Conservation (phyloP, 2,113 vertebrate species). For the Labeo catla region DNA sequence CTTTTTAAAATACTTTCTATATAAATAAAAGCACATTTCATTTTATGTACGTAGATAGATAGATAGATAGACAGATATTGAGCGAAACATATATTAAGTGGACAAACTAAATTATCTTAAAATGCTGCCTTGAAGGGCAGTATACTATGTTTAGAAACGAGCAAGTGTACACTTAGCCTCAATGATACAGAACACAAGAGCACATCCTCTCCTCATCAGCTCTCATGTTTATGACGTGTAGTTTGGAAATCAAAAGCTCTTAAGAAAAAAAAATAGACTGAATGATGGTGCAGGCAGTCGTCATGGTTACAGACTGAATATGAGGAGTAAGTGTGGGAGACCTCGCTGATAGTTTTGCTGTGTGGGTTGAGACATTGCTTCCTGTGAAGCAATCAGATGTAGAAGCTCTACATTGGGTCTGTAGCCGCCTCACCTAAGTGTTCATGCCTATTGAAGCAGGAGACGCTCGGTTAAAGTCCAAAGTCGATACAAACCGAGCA, state of each 20-base stretch:
- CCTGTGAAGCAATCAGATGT: slow-evolving; percentile 46
- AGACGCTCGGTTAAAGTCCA: slow-evolving; percentile 3
- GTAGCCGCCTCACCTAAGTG: not conserved
- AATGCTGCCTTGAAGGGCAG: not conserved
- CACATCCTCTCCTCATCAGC: slow-evolving; percentile 28
- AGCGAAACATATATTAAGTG: no score
- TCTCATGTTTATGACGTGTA: slow-evolving; percentile 10
- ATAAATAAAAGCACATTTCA: no score
- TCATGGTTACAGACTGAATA: slow-evolving; percentile 59
- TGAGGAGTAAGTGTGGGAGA: slow-evolving; percentile 41
- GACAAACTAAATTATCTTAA: not conserved
- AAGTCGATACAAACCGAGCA: slow-evolving; percentile 3
- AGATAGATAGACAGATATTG: no score
- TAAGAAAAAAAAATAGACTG: slow-evolving; percentile 50
- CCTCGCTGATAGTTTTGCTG: slow-evolving; percentile 35
- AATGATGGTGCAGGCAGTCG: slow-evolving; percentile 48
- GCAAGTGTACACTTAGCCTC: not conserved
- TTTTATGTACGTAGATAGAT: no score
- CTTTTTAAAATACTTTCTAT: no score
- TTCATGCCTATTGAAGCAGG: slow-evolving; percentile 8
- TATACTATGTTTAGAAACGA: not conserved
- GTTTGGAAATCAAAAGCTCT: slow-evolving; percentile 50
- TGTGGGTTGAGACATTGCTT: slow-evolving; percentile 50
- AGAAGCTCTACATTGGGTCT: slow-evolving; percentile 17
- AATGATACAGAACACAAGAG: slow-evolving; percentile 8